Base-by-base conservation (phyloP, 2,797 vertebrate species). In the Hypotaenidia okinawae region DNA sequence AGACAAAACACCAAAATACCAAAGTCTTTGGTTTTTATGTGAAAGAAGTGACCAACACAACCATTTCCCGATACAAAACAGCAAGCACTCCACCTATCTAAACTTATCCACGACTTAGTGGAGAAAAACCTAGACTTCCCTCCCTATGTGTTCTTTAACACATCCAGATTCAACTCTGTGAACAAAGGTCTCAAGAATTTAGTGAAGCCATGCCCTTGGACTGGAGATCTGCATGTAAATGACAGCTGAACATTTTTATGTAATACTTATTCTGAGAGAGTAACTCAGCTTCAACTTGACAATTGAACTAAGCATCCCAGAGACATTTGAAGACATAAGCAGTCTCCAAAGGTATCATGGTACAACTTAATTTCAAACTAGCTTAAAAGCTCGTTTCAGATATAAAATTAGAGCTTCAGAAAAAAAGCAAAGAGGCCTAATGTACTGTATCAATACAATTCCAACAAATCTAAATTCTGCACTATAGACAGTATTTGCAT, bases 331-430 rank as follows among this genome's bases (percentile, higher is more conserved):
- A 87, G 70, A 74, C n/a, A 76, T 62, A 82, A 15, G 10, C 18
- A 32, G 78, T 80, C 35, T 85, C 49, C 75, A 80, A 83, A 77
- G 21, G 27, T 7, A 90, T 89, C 58, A 51, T 14, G 33, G 61
- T 68, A 83, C 45, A 89, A 77, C 61, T 68, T 87, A 79, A 73
- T 83, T 93, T 92, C 83, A 89, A 62, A 92, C 64, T 74, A 80
- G 27, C 55, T 87, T 66, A 86, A 95, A 93, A 93, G 43, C 30
- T 68, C 80, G 30, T 69, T 84, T 81, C 52, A 89, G 61, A 47
- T 35, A 43, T 24, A 87, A 89, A 91, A 93, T 92, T 58, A 91
- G 78, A 43, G 19, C 45, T 80, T 52, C 61, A 89, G 66, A 75
- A 85, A 47, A 84, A 86, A 96, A 92, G n/a, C 62, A 62, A 8